Base-by-base conservation (phyloP, 2,797 vertebrate species). In the Pteropus rufus region DNA sequence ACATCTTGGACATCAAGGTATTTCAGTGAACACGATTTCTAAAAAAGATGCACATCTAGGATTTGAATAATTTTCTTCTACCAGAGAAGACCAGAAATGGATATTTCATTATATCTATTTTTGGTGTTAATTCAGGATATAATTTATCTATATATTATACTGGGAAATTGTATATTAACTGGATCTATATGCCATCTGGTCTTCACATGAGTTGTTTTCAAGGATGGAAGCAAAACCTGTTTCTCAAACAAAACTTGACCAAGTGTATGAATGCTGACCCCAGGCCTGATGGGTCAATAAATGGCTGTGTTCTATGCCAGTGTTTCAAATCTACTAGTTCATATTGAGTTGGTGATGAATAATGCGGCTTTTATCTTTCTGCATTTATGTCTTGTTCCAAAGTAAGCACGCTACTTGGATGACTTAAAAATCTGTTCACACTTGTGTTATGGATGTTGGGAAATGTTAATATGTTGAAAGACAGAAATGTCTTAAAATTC, bases 391-490 rank as follows among this genome's bases (percentile, higher is more conserved):
- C 56, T 89, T 93, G 23, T 77, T 93, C 64, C 80, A 89, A 94
- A 94, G 87, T 86, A 92, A 87, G 49, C 72, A 26, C 8, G 5
- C 36, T 89, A 34, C 70, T 95, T 84, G 44, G 46, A 94, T 21
- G 4, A 46, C 93, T 92, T 82, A 81, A 95, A 96, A 93, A 87
- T 73, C 70, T 41, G 10, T 92, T 96, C 89, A 81, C 72, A 44
- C 56, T 60, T 64, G 29, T 56, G 64, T 79, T 93, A 73, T 0
- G 14, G 69, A n/a, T 93, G 87, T 77, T 10, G 72, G 69, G 72
- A 94, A 89, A 88, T 93, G 60, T 67, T 80, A 87, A 80, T 77
- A 62, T 69, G 80, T 58, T 54, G 56, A 76, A 83, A 83, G 62
- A 93, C 8, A 82, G 34, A 80, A 23, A 31, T 26, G 23, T 80